Conservation (phyloP, 2,888 invertebrate genomes). For the Polydrusus cervinus region DNA sequence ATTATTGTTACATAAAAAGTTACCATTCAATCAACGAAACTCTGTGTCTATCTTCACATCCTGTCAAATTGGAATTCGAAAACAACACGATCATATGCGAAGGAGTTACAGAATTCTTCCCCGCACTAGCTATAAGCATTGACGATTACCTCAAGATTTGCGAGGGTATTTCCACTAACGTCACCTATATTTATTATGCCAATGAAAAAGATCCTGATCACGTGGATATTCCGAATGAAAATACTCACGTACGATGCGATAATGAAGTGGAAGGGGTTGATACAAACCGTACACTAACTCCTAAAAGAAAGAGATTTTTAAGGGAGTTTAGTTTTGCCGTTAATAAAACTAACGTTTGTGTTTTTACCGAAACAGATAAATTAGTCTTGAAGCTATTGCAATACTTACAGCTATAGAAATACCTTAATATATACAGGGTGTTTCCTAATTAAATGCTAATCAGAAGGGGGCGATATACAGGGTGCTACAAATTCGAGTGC, state of each 20-base stretch:
- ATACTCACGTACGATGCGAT: slow-evolving; percentile 47
- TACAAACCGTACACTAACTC: slow-evolving; percentile 8
- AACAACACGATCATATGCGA: slow-evolving; percentile 48
- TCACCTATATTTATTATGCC: slow-evolving; percentile 51
- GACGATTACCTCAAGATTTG: slow-evolving; percentile 51
- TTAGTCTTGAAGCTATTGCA: slow-evolving; percentile 43
- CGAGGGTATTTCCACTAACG: slow-evolving; percentile 41
- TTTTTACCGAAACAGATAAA: slow-evolving; percentile 51
- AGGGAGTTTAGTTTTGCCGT: slow-evolving; percentile 41
- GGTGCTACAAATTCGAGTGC: no score
- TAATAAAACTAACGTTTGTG: slow-evolving; percentile 47
- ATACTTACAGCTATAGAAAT: slow-evolving; percentile 41
- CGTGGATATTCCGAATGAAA: slow-evolving; percentile 51
- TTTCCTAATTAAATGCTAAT: no score
- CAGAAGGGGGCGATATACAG: no score
- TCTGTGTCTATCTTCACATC: slow-evolving; percentile 52
- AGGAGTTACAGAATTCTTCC: slow-evolving; percentile 45
- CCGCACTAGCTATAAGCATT: slow-evolving; percentile 38
- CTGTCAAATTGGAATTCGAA: slow-evolving; percentile 45
- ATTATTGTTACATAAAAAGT: slow-evolving; percentile 54
- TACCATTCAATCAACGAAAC: slow-evolving; percentile 50
- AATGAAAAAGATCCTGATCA: slow-evolving; percentile 50
- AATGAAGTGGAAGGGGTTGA: slow-evolving; percentile 28
- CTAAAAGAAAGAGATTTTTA: slow-evolving; percentile 8
- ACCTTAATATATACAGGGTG: no score